Evolutionary conservation across 1,140 invertebrate species (phyloP), one percentile per base, ranked within the genome.

Genomic region (Mactra quadrangularis): DNA sequence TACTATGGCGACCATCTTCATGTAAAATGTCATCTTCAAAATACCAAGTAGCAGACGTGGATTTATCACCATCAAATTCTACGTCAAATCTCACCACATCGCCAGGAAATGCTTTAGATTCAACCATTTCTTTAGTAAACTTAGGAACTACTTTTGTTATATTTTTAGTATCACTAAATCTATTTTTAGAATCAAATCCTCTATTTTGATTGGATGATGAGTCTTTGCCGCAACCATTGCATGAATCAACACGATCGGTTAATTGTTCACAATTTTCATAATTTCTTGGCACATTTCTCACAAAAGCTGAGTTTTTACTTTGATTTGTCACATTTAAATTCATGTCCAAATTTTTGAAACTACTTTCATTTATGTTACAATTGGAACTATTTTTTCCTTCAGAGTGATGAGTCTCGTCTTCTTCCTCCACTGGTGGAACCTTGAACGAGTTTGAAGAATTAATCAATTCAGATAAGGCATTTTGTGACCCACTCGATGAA

Each of bases 21-120:
- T 62, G 33, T 29, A 90, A 75, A 66, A 84, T 66, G 25, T 87
- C 86, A 72, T 90, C 91, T 84, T 94, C 92, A n/a, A 90, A 84
- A 60, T 89, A 89, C 93, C 93, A 94, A 29, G 83, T 84, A 31
- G 94, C 91, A 9, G 66, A 74, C n/a, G 91, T 89, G 27, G 74
- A 52, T 6, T 92, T 92, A 33, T 90, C 86, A 31, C 92, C 92
- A 47, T 83, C 87, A 25, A 93, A 90, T n/a, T 29, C 75, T 9
- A 91, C 85, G 64, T 91, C 89, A 84, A 91, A 91, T 50, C 89
- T 72, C 17, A 87, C 86, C 25, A 85, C 83, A 71, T 90, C 89
- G 11, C 90, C 90, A 31, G 53, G 64, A 62, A 90, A 86, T 4
- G 87, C 87, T 59, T 81, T 85, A 45, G 84, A 87, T 76, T 91